Conservation (phyloP, 1,140 invertebrate genomes). For the Telenomus remus region DNA sequence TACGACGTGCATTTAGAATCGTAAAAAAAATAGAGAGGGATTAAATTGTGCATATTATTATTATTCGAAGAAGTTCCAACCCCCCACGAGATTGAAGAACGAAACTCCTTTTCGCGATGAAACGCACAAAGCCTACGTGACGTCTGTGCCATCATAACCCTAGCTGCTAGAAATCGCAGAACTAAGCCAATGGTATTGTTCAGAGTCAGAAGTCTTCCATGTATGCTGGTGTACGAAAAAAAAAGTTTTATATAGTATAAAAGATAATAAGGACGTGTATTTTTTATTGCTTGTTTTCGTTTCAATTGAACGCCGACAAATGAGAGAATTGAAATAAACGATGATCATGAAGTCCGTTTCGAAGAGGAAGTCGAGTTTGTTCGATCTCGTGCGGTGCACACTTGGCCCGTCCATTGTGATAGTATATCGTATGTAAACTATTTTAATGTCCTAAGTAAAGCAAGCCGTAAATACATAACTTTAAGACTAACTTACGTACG, state of each 20-base stretch:
- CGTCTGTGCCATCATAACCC: slow-evolving; percentile 16
- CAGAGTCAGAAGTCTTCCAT: slow-evolving; percentile 57
- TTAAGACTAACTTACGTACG: slow-evolving; percentile 46
- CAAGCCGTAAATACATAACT: slow-evolving; percentile 47
- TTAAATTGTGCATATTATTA: slow-evolving; percentile 39
- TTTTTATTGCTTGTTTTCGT: slow-evolving; percentile 31
- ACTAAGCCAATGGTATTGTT: slow-evolving; percentile 41
- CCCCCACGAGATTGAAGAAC: slow-evolving; percentile 55
- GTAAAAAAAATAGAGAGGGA: slow-evolving; percentile 20
- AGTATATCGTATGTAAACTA: slow-evolving; percentile 69
- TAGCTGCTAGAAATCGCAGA: slow-evolving; percentile 14
- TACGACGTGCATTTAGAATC: slow-evolving; percentile 61
- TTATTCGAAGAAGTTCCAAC: slow-evolving; percentile 52
- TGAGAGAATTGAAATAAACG: slow-evolving; percentile 46
- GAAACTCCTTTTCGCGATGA: slow-evolving; percentile 48
- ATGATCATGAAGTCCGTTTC: slow-evolving; percentile 47
- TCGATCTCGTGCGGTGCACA: slow-evolving; percentile 61
- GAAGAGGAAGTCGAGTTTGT: slow-evolving; percentile 59
- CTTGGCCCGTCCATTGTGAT: slow-evolving; percentile 71
- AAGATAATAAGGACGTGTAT: slow-evolving; percentile 31
- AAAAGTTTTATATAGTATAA: slow-evolving; percentile 42
- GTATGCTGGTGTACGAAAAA: slow-evolving; percentile 42
- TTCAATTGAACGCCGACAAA: slow-evolving; percentile 40
- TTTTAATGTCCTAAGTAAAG: slow-evolving; percentile 64
- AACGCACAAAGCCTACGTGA: slow-evolving; percentile 56